Evolutionary conservation across 2,797 vertebrate genomes (phyloP).

Genomic region (Onychomys torridus): DNA sequence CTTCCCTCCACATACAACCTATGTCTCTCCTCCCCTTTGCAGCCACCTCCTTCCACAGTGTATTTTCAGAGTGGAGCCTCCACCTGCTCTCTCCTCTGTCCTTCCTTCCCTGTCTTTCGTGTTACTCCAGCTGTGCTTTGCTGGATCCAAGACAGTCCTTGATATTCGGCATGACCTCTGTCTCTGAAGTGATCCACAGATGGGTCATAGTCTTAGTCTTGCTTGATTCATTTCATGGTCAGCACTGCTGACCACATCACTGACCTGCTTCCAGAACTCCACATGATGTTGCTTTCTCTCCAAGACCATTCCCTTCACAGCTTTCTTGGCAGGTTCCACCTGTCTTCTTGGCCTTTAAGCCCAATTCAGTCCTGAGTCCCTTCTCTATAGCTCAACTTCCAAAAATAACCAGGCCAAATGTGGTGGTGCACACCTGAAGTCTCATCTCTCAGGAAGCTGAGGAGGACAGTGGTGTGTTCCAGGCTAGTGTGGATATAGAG

Average conservation of each 20-base stretch:
- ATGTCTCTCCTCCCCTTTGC: neutral
- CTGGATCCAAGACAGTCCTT: neutral
- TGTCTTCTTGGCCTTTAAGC: neutral
- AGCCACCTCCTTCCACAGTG: neutral
- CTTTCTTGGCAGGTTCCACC: neutral
- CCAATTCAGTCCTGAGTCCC: neutral
- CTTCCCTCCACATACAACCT: neutral
- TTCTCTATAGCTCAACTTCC: neutral
- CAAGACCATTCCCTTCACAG: too few relatives aligned
- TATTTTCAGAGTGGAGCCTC: neutral
- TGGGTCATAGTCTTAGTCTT: neutral
- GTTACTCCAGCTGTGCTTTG: neutral
- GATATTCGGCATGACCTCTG: neutral
- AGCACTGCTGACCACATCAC: neutral
- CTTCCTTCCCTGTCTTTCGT: neutral
- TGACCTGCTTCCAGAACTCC: neutral
- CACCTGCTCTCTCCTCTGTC: neutral
- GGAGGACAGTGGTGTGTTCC: neutral
- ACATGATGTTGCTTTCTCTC: neutral
- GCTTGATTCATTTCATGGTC: too few relatives aligned
- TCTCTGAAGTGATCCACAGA: neutral
- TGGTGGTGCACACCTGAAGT: neutral
- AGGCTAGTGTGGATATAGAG: neutral
- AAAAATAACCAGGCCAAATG: neutral
- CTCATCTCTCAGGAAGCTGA: neutral